Base-by-base conservation (phyloP, 2,888 invertebrate species). In the Epinotia bilunana region DNA sequence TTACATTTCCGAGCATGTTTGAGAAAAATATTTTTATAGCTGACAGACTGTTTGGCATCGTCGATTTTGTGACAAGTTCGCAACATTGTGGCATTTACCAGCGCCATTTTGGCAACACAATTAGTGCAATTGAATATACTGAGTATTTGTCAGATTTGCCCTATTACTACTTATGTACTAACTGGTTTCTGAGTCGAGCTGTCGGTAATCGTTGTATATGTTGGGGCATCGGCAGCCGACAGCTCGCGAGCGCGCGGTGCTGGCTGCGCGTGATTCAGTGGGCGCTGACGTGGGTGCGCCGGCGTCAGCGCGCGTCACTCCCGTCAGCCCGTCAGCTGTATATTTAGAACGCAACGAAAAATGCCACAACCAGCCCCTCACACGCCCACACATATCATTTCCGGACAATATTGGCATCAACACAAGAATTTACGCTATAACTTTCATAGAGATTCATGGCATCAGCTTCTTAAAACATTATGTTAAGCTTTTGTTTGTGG, bases 321-420 rank as follows among this genome's bases (percentile, higher is more conserved):
- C 80, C 90, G 88, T 91, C 92, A 91, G 46, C 64, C 64, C 64
- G 64, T 65, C 65, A 65, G 87, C 81, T 78, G 84, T 92, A 93
- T 90, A 91, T 93, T 91, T 93, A 92, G 92, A 90, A 83, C 76
- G 88, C 90, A 91, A 90, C 71, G 61, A 75, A 80, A 84, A 83
- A 74, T 67, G 74, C 74, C 60, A 67, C 65, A 69, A 73, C 68
- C 68, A 76, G 72, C 72, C 73, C 85, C 83, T 84, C 82, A 84
- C 82, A 84, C 85, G 82, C 83, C 84, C 84, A 84, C 88, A 85
- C 84, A 84, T 88, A 85, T 85, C 79, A 87, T 88, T 91, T 90
- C 91, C 89, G 88, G 87, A 88, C 85, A 86, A 86, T 74, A 78
- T 86, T 91, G 91, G 90, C 88, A 71, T 53, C n/a, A 69, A 74